Conservation (phyloP, 2,888 invertebrate genomes). For the Andrena praecox region DNA sequence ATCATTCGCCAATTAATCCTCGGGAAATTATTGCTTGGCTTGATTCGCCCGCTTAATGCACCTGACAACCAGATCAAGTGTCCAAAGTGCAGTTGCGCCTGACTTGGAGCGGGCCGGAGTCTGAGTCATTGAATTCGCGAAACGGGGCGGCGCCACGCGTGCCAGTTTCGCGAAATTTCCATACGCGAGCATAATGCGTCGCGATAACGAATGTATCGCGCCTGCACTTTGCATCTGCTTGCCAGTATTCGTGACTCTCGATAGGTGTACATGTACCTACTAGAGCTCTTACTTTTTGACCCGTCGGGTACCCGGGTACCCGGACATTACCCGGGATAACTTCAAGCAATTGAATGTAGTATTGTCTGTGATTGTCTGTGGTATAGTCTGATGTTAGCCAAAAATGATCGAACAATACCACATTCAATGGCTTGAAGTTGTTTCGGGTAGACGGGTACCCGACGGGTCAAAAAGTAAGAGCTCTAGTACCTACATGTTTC, state of each 20-base stretch:
- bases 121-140: slow-evolving; percentile 59
- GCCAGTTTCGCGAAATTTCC: slow-evolving; percentile 22
- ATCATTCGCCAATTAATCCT: slow-evolving; percentile 73
- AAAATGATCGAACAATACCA: too few relatives aligned
- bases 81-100: slow-evolving; percentile 67
- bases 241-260: not conserved
- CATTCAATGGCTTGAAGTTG: too few relatives aligned
- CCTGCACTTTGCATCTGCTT: not conserved
- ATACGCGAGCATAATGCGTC: not conserved
- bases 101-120: slow-evolving; percentile 59
- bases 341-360: too few relatives aligned
- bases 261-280: too few relatives aligned
- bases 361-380: too few relatives aligned
- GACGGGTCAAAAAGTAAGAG: too few relatives aligned
- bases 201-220: not conserved
- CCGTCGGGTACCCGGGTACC: too few relatives aligned
- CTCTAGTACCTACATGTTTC: not conserved
- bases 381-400: too few relatives aligned
- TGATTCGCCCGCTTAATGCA: slow-evolving; percentile 63
- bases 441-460: too few relatives aligned
- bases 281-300: too few relatives aligned
- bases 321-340: too few relatives aligned
- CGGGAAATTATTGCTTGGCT: slow-evolving; percentile 72
- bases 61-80: slow-evolving; percentile 68
- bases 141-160: slow-evolving; percentile 24